Conservation (phyloP, 2,888 invertebrate genomes). For the Pardosa pseudoannulata region DNA sequence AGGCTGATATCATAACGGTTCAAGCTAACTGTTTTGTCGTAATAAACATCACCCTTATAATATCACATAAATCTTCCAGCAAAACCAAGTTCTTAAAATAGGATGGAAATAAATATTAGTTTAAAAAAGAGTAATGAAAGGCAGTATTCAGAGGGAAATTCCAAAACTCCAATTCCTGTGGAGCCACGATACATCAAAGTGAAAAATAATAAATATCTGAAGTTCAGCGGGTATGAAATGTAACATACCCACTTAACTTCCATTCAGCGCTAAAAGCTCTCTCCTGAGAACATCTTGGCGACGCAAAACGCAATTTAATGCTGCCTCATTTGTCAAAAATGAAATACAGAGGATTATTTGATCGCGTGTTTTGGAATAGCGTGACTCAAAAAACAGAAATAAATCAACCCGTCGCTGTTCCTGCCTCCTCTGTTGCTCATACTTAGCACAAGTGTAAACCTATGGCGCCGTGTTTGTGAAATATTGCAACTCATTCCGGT, state of each 20-base stretch:
- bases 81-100: too few species aligned
- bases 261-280: conserved; percentile 10
- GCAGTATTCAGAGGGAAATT: neutral
- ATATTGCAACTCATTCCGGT: too few species aligned
- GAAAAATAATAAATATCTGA: neutral
- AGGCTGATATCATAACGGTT: too few species aligned
- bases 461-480: neutral
- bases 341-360: conserved; percentile 6
- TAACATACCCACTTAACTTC: conserved; percentile 10
- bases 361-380: neutral
- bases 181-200: neutral
- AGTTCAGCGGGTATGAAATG: conserved; percentile 5
- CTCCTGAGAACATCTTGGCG: conserved; percentile 1
- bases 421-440: neutral
- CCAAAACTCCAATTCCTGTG: neutral
- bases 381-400: conserved; percentile 1
- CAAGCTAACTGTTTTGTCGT: too few species aligned
- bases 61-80: too few species aligned
- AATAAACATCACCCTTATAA: too few species aligned
- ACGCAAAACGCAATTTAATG: neutral
- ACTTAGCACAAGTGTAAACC: neutral
- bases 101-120: too few species aligned
- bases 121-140: neutral
- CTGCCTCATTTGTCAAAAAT: conserved; percentile 3
- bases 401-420: neutral